Evolutionary conservation across 2,888 invertebrate genomes (phyloP), one percentile per base, ranked within the genome.

Genomic region (Acanthosepion esculentum): DNA sequence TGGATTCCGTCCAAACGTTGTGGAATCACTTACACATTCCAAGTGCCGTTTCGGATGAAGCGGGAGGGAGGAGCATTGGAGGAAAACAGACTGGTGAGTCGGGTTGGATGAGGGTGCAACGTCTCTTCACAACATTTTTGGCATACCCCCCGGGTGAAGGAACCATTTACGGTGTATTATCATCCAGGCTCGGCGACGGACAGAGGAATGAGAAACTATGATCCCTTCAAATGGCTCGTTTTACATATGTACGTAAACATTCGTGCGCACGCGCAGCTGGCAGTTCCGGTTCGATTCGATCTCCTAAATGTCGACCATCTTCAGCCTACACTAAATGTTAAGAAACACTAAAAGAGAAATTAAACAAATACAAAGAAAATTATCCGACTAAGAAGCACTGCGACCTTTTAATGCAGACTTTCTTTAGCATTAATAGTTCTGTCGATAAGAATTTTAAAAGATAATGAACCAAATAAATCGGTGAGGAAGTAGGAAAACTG

Each of bases 101-200:
- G 78, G 78, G n/a, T 78, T 5, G n/a, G 78, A 78, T 18, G n/a
- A 59, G 78, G n/a, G 12, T 78, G 59, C 23, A 78, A 33, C 78
- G n/a, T 78, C 78, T 15, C n/a, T 78, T 78, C 78, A 4, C n/a
- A 78, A 78, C 78, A 78, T 78, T 78, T 78, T 78, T 78, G n/a
- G 78, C 78, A 78, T 78, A 78, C 78, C 78, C 78, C 78, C 78
- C n/a, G 78, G n/a, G n/a, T 78, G 78, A 78, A 78, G n/a, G n/a
- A 78, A 33, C 78, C 78, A 78, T 78, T 78, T 78, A 78, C 78
- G 78, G 78, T 78, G 78, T 78, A 78, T n/a, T 78, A 78, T 78
- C 78, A 33, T 33, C 78, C 78, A 3, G 78, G 78, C n/a, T 33
- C 78, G 78, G n/a, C n/a, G n/a, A 78, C 7, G 78, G 78, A 78